Evolutionary conservation across 2,888 invertebrate genomes (phyloP), one percentile per base, ranked within the genome.

Genomic region (Chymomyza fuscimana): DNA sequence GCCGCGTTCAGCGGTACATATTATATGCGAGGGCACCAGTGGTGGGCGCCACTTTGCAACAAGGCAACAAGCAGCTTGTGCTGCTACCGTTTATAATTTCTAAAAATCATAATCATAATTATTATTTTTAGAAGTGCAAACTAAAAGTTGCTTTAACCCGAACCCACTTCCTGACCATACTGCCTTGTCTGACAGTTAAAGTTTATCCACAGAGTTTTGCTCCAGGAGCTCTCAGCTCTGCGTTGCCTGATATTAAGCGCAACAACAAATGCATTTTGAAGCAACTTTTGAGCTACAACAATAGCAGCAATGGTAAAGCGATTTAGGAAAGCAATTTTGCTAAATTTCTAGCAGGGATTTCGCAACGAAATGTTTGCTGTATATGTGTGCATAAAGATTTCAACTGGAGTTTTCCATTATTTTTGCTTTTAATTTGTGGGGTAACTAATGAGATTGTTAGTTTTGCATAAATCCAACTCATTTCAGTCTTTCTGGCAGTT

Each of bases 41-140:
- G 52, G 15, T 32, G 52, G 65, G 54, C 56, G 67, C 62, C 59
- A 62, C 63, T 63, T 73, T 65, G 68, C 16, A 50, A 56, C 32
- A 32, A 65, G 76, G 68, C 65, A 64, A 54, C 58, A 54, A 51
- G 63, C 50, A 58, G 50, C 68, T 60, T 56, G 63, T 51, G 68
- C 67, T 65, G 51, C 61, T 52, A 65, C 67, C 62, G 65, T 40
- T 19, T 71, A 73, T 72, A 74, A 74, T 80, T 74, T 73, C 74
- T 65, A 73, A 80, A 78, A 81, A 85, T 81, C 72, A 81, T 80
- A 76, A 77, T 80, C 78, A 82, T 85, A 82, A 86, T 85, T 86
- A 82, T 84, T 82, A 85, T 87, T 87, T 32, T 82, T 80, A 71
- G 65, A 69, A 73, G 73, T 74, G 74, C 66, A 81, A 85, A 79